phyloP scores from a whole-genome alignment of 2,888 invertebrate species.

The Romanomermis culicivorax region DNA sequence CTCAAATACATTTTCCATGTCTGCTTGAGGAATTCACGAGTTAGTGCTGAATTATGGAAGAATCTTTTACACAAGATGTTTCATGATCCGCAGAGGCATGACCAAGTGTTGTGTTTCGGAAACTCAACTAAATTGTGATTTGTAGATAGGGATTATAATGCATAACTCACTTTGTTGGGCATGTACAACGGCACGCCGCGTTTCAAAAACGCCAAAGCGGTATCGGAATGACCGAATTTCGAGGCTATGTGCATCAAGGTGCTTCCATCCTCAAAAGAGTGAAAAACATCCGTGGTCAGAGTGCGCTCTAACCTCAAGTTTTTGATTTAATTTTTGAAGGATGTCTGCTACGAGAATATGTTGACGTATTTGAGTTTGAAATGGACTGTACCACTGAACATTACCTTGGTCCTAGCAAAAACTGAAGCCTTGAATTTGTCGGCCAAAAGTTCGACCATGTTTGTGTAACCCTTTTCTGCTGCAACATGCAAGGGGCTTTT shows the following conservation, averaged over 20 bases:
- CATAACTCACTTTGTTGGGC: slow-evolving; percentile 56
- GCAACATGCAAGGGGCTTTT: slow-evolving; percentile 91
- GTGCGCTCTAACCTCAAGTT: too few species aligned
- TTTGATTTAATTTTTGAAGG: too few species aligned
- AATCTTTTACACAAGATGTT: too few species aligned
- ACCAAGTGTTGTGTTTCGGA: neutral
- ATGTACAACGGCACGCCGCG: slow-evolving; percentile 96
- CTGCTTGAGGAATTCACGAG: too few species aligned
- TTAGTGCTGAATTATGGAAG: too few species aligned
- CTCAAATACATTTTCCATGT: too few species aligned
- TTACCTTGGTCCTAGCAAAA: slow-evolving; percentile 62
- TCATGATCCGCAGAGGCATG: too few species aligned
- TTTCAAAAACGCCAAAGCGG: slow-evolving; percentile 90
- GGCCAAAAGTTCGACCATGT: slow-evolving; percentile 75
- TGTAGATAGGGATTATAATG: slow-evolving; percentile 1
- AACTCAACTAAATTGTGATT: neutral
- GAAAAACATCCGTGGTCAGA: too few species aligned
- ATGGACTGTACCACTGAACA: too few species aligned
- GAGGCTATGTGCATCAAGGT: slow-evolving; percentile 97
- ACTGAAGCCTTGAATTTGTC: slow-evolving; percentile 96
- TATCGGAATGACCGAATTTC: slow-evolving; percentile 85
- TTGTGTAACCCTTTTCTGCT: slow-evolving; percentile 86
- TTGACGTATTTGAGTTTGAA: too few species aligned
- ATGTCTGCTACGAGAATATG: too few species aligned
- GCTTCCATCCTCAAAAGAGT: slow-evolving; percentile 53